Base-by-base conservation (phyloP, 2,113 vertebrate genomes). In the Notechis scutatus region DNA sequence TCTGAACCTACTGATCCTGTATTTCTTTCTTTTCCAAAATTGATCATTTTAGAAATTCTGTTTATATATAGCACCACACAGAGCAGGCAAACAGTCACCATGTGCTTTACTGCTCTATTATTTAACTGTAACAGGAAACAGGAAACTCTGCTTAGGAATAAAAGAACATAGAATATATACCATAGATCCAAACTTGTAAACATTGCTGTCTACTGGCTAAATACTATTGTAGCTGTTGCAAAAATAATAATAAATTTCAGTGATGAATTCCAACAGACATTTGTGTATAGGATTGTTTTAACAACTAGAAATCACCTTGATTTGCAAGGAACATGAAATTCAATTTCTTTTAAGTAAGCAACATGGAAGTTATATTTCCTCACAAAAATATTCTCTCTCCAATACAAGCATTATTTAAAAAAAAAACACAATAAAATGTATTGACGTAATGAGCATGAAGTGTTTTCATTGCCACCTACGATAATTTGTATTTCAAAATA, bases 341-440 rank as follows among this genome's bases (percentile, higher is more conserved):
- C 39, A 15, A 26, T 24, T 92, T 39, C 23, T 34, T 47, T 57
- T 50, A 52, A 64, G 39, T 42, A 55, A 92, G 47, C 54, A 81
- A 56, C 18, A 47, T 12, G 5, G 39, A 59, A 18, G 15, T 1
- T 92, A 10, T 24, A 86, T 94, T 92, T 6, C 69, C 34, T 81
- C 18, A 47, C 39, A 54, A 69, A 59, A 34, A 15, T 1, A 91
- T 9, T 24, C 59, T 94, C 91, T 6, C 15, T 7, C 86, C 74
- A 90, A 2, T 54, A 11, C 29, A 95, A 90, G 12, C 64, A 92
- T 94, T 95, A 95, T 59, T 47, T 96, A 95, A 59, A 86, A 95
- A 96, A 94, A 94, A 57, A 0, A 20, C 1, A 21, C 47, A 86
- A 88, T 54, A 39, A 57, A 18, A 47, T 42, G 94, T 81, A 81